Conservation (phyloP, 2,113 vertebrate species). For the Actenoides lindsayi region DNA sequence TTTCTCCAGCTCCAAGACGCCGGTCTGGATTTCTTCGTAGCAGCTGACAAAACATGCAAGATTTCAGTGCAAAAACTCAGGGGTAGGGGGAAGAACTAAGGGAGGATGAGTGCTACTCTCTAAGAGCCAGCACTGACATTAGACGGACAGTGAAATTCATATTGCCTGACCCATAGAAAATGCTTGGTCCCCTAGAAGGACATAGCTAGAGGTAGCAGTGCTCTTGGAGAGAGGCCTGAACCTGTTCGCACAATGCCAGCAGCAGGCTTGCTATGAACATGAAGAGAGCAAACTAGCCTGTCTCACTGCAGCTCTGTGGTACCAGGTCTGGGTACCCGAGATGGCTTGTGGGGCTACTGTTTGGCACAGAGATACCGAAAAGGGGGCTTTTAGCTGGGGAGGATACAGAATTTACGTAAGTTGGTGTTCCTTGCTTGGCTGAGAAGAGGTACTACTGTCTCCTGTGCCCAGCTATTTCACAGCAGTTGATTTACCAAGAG, state of each 20-base stretch:
- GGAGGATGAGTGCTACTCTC: neutral
- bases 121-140: neutral
- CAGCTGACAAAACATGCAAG: slow-evolving; percentile 76
- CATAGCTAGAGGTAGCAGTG: accelerated
- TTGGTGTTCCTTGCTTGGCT: neutral
- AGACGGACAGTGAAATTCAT: neutral
- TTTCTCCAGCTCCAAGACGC: slow-evolving; percentile 93
- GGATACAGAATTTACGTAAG: neutral
- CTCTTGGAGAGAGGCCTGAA: neutral
- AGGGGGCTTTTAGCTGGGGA: neutral
- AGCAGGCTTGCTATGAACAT: neutral
- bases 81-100: neutral
- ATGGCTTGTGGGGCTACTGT: neutral
- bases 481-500: neutral
- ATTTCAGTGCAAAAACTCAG: neutral
- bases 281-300: neutral
- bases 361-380: accelerated
- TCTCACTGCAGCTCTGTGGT: neutral
- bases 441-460: neutral
- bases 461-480: neutral
- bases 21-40: slow-evolving; percentile 94
- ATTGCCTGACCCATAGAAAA: neutral
- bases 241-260: neutral
- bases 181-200: neutral
- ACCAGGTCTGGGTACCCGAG: neutral